Percentiles rank a stretch among this genome's conserved stretches.
phyloP scores from a whole-genome alignment of 2,797 vertebrate genomes.

The Thalassophryne amazonica region DNA sequence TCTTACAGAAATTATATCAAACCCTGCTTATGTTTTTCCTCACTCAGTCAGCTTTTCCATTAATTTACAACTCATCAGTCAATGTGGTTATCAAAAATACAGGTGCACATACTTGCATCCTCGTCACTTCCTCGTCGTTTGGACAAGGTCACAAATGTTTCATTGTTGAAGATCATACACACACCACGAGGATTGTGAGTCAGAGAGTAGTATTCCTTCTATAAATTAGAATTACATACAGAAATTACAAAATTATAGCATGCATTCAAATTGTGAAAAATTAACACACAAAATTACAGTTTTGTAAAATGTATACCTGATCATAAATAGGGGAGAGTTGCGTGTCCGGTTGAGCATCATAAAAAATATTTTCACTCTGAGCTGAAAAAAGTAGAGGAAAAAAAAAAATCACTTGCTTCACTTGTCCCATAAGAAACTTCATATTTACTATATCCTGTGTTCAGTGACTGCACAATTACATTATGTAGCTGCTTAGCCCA shows the following conservation, averaged over 20 bases:
- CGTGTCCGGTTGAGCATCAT: constrained; percentile 1
- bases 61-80: no score
- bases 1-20: no score
- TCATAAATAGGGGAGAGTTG: accelerated
- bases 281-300: neutral
- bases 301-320: constrained; percentile 28
- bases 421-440: no score
- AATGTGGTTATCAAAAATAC: no score
- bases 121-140: constrained; percentile 28
- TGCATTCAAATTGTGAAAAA: neutral
- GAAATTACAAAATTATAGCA: neutral
- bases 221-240: constrained; percentile 5
- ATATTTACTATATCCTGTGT: no score
- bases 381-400: constrained; percentile 1
- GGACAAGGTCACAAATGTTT: neutral
- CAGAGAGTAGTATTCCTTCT: constrained; percentile 54
- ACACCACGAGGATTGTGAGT: constrained; percentile 67
- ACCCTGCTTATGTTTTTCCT: no score
- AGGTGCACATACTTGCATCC: constrained; percentile 55
- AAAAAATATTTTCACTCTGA: neutral
- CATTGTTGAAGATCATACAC: constrained; percentile 68
- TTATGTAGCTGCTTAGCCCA: no score
- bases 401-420: neutral
- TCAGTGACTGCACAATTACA: no score
- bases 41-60: no score